These are phyloP conservation scores for Caenorhabditis panamensis DNA, from an alignment of 2,888 invertebrate genomes.

Conservation along the genomic window DNA sequence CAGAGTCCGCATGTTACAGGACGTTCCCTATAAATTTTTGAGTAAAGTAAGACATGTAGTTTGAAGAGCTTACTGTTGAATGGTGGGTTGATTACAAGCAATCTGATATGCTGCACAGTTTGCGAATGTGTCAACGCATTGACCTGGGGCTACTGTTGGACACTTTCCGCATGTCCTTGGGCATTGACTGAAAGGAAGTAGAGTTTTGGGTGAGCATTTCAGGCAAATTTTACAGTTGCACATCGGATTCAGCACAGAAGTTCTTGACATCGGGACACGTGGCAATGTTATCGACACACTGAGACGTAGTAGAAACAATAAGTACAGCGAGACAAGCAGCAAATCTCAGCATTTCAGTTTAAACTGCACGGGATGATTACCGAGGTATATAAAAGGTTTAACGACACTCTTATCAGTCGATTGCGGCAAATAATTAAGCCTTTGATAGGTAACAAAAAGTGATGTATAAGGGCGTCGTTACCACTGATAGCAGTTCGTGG, in stretches of 20 bases:
- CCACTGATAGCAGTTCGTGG: slow-evolving; percentile 8
- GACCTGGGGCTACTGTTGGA: slow-evolving; percentile 14
- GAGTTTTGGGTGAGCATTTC: neutral
- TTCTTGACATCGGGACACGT: slow-evolving; percentile 14
- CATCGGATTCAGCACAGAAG: slow-evolving; percentile 18
- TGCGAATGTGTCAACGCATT: slow-evolving; percentile 12
- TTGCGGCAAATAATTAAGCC: slow-evolving; percentile 5
- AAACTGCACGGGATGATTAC: neutral
- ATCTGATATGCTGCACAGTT: neutral
- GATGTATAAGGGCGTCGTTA: slow-evolving; percentile 16
- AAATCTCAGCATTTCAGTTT: slow-evolving; percentile 2
- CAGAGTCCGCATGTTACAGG: neutral
- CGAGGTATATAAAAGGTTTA: slow-evolving; percentile 17
- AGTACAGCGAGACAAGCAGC: neutral
- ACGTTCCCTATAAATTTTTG: neutral
- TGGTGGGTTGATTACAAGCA: slow-evolving; percentile 17
- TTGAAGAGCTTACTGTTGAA: slow-evolving; percentile 7
- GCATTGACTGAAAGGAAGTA: slow-evolving; percentile 7
- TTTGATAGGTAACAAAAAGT: slow-evolving; percentile 4
- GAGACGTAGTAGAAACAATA: neutral
- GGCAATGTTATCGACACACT: slow-evolving; percentile 17
- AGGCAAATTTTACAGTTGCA: neutral
- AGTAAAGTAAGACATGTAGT: neutral
- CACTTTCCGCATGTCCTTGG: slow-evolving; percentile 30
- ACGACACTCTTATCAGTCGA: slow-evolving; percentile 20